phyloP scores from a whole-genome alignment of 2,113 vertebrate species.

The Deroptyus accipitrinus region DNA sequence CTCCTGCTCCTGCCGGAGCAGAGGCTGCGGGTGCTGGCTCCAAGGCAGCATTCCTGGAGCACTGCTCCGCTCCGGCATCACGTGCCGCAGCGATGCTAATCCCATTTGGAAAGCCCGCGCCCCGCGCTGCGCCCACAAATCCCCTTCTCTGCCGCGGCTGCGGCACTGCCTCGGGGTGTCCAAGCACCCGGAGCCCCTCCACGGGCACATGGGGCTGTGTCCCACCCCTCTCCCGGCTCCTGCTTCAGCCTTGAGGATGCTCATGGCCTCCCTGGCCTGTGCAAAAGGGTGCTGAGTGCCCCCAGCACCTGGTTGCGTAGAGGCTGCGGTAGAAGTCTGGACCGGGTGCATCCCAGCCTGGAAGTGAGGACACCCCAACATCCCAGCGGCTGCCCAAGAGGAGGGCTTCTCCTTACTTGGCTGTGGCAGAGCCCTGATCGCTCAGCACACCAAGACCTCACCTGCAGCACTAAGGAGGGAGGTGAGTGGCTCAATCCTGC shows the following conservation, averaged over 20 bases:
- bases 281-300: background rate
- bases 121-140: background rate
- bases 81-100: background rate
- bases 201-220: accelerated
- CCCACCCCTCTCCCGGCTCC: background rate
- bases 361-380: background rate
- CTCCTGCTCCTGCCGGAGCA: accelerated
- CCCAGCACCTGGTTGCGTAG: accelerated
- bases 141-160: background rate
- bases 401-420: background rate
- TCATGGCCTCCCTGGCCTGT: background rate
- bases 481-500: background rate
- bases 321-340: background rate
- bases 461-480: background rate
- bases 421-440: background rate
- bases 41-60: background rate
- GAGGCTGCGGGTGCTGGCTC: background rate
- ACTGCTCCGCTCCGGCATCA: background rate
- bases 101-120: background rate
- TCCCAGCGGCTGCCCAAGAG: accelerated
- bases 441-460: accelerated
- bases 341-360: accelerated
- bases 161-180: background rate
- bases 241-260: background rate
- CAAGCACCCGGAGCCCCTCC: background rate